A percentile compares a stretch with the other conserved stretches of the same genome.
These are phyloP conservation scores for Smutsia gigantea DNA, from an alignment of 2,797 vertebrate genomes.

Conservation along the genomic window DNA sequence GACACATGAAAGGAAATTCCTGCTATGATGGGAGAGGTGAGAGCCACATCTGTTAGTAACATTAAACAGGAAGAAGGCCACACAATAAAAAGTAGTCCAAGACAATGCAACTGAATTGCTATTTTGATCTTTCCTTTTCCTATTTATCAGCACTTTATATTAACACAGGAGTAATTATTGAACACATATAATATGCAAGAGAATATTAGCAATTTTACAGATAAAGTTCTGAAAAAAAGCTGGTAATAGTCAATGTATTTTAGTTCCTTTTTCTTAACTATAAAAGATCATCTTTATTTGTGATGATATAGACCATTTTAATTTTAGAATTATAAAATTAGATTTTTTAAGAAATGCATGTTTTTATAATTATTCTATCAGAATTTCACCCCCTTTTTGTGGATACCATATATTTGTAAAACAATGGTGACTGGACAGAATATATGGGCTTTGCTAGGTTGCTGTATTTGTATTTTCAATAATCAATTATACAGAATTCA, in stretches of 20 bases:
- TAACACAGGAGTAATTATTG: background rate
- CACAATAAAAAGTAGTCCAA: background rate
- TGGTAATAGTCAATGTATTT: background rate
- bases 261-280: background rate
- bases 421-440: background rate
- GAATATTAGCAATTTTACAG: background rate
- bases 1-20: slow-evolving; percentile 79
- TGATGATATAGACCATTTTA: background rate
- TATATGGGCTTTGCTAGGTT: slow-evolving; percentile 41
- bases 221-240: background rate
- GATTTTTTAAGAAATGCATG: background rate
- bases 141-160: background rate
- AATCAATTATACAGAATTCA: slow-evolving; percentile 28
- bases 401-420: background rate
- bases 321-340: background rate
- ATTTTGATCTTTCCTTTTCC: background rate
- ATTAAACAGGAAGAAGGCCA: slow-evolving; percentile 51
- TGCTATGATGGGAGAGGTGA: slow-evolving; percentile 59
- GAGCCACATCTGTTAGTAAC: slow-evolving; percentile 73
- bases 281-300: background rate
- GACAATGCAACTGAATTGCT: background rate
- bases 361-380: slow-evolving; percentile 1
- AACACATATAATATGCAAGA: background rate
- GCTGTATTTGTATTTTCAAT: slow-evolving; percentile 47
- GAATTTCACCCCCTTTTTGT: background rate